A percentile compares a stretch with the other conserved stretches of the same genome.
phyloP scores from a whole-genome alignment of 2,113 vertebrate species.

The Copsychus sechellarum region DNA sequence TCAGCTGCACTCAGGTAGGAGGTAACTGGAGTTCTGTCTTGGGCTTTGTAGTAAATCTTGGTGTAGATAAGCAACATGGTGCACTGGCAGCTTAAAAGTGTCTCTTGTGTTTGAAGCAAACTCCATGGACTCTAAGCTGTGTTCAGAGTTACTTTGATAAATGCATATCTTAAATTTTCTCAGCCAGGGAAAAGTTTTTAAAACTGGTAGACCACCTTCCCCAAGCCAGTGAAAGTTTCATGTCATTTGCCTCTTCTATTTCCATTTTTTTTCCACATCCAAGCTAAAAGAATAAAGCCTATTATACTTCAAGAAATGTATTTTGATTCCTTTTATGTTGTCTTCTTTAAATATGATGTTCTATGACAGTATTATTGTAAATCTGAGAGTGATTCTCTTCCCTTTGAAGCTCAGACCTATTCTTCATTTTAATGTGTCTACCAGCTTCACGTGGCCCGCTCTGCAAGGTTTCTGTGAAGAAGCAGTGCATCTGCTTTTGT shows the following conservation, averaged over 20 bases:
- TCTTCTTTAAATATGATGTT: conserved; percentile 33
- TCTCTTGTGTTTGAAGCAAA: conserved; percentile 46
- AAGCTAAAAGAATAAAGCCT: conserved; percentile 32
- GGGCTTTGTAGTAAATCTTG: conserved; percentile 61
- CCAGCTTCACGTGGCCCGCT: neutral
- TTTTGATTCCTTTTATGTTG: conserved; percentile 59
- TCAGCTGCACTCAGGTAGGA: conserved; percentile 47
- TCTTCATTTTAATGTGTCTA: conserved; percentile 54
- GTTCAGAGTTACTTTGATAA: conserved; percentile 59
- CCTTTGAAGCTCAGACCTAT: conserved; percentile 48
- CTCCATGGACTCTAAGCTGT: conserved; percentile 25
- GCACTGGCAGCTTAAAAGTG: conserved; percentile 46
- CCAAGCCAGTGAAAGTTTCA: neutral
- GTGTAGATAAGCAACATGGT: conserved; percentile 38
- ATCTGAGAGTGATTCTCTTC: conserved; percentile 20
- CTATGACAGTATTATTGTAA: conserved; percentile 44
- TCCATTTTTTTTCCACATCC: neutral
- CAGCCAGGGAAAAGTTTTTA: conserved; percentile 40
- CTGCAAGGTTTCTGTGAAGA: conserved; percentile 46
- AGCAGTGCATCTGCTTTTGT: conserved; percentile 6
- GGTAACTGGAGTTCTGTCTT: conserved; percentile 19
- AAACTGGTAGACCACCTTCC: conserved; percentile 5
- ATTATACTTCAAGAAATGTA: conserved; percentile 36
- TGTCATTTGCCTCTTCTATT: neutral
- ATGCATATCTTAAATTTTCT: conserved; percentile 51